Evolutionary conservation across 2,888 invertebrate species (phyloP), one percentile per base, ranked within the genome.

Genomic region (Thereva unica): DNA sequence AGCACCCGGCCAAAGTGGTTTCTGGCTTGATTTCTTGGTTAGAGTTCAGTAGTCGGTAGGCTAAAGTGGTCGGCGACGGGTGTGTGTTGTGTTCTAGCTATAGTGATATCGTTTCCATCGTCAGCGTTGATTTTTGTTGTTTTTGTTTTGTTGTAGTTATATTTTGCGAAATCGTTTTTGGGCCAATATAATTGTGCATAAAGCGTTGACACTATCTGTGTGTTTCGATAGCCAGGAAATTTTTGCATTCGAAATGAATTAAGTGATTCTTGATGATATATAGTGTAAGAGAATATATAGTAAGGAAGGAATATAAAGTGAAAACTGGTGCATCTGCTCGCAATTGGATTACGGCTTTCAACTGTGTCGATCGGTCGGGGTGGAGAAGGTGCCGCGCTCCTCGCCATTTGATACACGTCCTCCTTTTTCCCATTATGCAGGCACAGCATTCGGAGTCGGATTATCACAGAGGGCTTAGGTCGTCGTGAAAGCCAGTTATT

Each of bases 11-110:
- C 23, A 23, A 23, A 23, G 23, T 23, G 23, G 23, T 23, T 23
- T 23, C 23, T 23, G 23, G 23, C 23, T 23, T 23, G 23, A 23
- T 23, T 23, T 23, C 23, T 23, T 23, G 23, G 23, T 23, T 23
- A 23, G 23, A 45, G 9, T 41, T 59, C 12, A 59, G 57, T 59
- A 59, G 57, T 59, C 57, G 57, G 47, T 59, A 47, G 47, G 45
- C 8, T 9, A 12, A 42, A 44, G 57, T 23, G 23, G 23, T 23
- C 57, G 47, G 34, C 38, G 35, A 59, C 45, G 47, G 45, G 57
- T 40, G 41, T 38, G 42, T 45, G 45, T 23, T 2, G 23, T 23
- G 23, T 23, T 1, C 23, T 23, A 23, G 23, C 23, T 23, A 23
- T 23, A 23, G 23, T 23, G 23, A 23, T 23, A 23, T 23, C 23